These are phyloP conservation scores for Narcine bancroftii DNA, from an alignment of 2,113 vertebrate species.

Conservation along the genomic window DNA sequence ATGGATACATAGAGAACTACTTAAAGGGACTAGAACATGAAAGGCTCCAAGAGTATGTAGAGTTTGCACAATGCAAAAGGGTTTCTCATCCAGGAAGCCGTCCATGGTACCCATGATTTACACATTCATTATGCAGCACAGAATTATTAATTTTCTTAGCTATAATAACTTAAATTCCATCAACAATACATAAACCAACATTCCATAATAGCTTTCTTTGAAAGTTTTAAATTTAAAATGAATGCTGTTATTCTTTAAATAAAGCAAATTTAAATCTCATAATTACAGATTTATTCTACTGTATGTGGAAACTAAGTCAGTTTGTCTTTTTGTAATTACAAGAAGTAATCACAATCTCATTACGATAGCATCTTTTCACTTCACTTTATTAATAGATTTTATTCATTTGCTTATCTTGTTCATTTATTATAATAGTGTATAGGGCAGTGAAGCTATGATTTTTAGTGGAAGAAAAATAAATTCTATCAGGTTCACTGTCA, in stretches of 20 bases:
- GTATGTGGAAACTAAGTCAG: background rate
- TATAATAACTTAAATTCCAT: background rate
- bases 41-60: too few species aligned
- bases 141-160: background rate
- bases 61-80: too few species aligned
- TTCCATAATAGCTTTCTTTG: background rate
- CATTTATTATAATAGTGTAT: background rate
- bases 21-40: too few species aligned
- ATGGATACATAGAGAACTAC: too few species aligned
- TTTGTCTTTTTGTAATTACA: conserved; percentile 19
- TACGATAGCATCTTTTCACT: background rate
- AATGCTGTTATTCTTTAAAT: conserved; percentile 1
- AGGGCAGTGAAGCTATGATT: background rate
- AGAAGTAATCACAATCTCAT: background rate
- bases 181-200: background rate
- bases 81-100: background rate
- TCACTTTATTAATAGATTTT: background rate
- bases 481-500: background rate
- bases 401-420: background rate
- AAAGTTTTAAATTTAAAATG: background rate
- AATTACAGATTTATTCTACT: background rate
- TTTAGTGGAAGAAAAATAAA: background rate
- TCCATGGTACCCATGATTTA: background rate
- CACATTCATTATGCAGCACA: background rate
- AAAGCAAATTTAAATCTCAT: conserved; percentile 14